Evolutionary conservation across 2,113 vertebrate species (phyloP), one percentile per base, ranked within the genome.

Genomic region (Castor canadensis): DNA sequence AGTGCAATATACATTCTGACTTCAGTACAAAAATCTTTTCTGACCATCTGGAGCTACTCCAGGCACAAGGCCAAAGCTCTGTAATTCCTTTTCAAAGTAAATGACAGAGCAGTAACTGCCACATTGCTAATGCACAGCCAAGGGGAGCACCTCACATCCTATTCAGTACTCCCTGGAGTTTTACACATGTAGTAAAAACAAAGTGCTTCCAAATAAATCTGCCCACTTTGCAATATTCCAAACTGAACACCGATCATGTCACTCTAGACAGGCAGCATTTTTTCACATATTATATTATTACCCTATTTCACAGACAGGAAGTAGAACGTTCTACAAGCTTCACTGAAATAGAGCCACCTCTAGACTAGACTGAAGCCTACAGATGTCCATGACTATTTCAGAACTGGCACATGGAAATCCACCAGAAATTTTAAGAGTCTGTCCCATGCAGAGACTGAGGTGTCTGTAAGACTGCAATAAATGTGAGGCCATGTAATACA

Each of bases 1-100:
- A 85, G 60, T 77, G 91, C 84, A 94, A 45, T 77, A 77, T 0
- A 89, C 79, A 94, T 95, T 96, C 84, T 95, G 85, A 95, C 93
- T 92, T 1, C 3, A 96, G 88, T 12, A 92, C 90, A 97, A 88
- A 97, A 97, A 91, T 84, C 96, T 95, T 95, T 96, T 98, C 97
- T 97, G 83, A 69, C 95, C 96, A 95, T 96, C 96, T 89, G 97
- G 98, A 98, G 93, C 69, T 95, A 95, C 94, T 83, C 95, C 96
- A 98, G 98, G 98, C 98, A 97, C 7, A 0, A 22, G 79, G 98
- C 98, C 98, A 99, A 97, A 92, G 96, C 97, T 97, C 93, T 91
- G 94, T 96, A 97, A 98, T 97, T 96, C 93, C 97, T 98, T 98
- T 97, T 95, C 76, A 1, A 97, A 98, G 94, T 0, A 75, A 96